These are phyloP conservation scores for Aspidapion aeneum DNA, from an alignment of 2,888 invertebrate genomes.

Conservation along the genomic window DNA sequence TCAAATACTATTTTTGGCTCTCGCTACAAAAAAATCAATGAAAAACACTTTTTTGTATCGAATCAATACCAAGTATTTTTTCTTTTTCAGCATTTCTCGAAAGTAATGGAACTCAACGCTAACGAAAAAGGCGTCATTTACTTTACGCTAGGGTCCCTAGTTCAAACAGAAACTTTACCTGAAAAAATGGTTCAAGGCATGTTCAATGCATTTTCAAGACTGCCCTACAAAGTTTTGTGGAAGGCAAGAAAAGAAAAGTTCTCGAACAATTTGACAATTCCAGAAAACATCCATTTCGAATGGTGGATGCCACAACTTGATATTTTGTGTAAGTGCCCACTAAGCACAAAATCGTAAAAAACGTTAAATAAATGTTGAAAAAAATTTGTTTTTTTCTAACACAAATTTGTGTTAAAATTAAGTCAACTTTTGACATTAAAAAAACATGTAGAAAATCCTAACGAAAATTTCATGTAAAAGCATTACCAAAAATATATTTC, in stretches of 20 bases:
- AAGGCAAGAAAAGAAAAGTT: constrained; percentile 53
- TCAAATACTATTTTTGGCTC: too few relatives aligned
- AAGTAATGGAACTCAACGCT: constrained; percentile 8
- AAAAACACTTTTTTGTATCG: too few relatives aligned
- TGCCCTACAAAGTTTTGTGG: constrained; percentile 55
- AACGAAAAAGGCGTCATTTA: constrained; percentile 49
- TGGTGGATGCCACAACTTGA: constrained; percentile 57
- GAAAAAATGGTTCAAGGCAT: constrained; percentile 49
- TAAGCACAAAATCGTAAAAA: too few relatives aligned
- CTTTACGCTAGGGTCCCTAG: constrained; percentile 59
- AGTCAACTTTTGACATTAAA: too few relatives aligned
- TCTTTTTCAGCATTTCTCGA: constrained; percentile 11
- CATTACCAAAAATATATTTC: too few relatives aligned
- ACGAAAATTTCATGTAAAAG: too few relatives aligned
- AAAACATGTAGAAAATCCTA: too few relatives aligned
- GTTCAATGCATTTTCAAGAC: constrained; percentile 51
- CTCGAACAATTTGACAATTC: constrained; percentile 45
- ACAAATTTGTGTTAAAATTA: too few relatives aligned
- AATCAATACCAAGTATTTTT: too few relatives aligned
- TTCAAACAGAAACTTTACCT: constrained; percentile 54
- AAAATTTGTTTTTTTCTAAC: too few relatives aligned
- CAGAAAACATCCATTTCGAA: constrained; percentile 53
- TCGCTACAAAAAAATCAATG: too few relatives aligned
- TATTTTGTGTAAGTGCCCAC: constrained; percentile 51
- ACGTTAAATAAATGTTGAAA: too few relatives aligned